Base-by-base conservation (phyloP, 2,797 vertebrate species). In the Taeniopygia guttata region DNA sequence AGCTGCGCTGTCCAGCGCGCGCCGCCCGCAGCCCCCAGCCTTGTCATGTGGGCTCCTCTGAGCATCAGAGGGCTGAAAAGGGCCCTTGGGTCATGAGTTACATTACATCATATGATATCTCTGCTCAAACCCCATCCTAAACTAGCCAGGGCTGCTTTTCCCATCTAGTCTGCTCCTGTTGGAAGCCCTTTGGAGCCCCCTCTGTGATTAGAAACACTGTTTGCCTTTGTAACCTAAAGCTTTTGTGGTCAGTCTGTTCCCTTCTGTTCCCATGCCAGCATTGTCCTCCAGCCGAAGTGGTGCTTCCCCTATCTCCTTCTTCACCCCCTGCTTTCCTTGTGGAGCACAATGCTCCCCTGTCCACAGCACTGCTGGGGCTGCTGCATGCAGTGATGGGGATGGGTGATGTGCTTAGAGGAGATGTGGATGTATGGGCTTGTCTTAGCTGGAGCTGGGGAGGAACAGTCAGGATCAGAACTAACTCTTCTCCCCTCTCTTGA, bases 141-240 rank as follows among this genome's bases (percentile, higher is more conserved):
- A 96, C 96, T 95, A 87, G 95, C 94, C 95, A 70, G 81, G 64
- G 45, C 96, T 95, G 96, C 95, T 93, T 94, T 94, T 92, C 84
- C 87, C 95, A 92, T 95, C 94, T 96, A 96, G 95, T 90, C 94
- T 20, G 36, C 88, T 95, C 95, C 92, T 87, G 90, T 83, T 95
- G 93, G 92, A 92, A 90, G 92, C 77, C 93, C 84, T 95, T 92
- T 1, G 67, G 86, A 96, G 90, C 77, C 94, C 95, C 94, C 93
- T 93, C 90, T 77, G 92, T 93, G 93, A 95, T 95, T 93, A 95
- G 93, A 96, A 95, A 87, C 95, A 91, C 94, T 96, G 94, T 94
- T 95, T 94, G 92, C 87, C 86, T 95, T 96, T 96, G 95, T 95
- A 96, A 96, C 94, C 96, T 96, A 95, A 96, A 96, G 94, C 94